Evolutionary conservation across 2,888 invertebrate genomes (phyloP).

Genomic region (Tineola bisselliella): DNA sequence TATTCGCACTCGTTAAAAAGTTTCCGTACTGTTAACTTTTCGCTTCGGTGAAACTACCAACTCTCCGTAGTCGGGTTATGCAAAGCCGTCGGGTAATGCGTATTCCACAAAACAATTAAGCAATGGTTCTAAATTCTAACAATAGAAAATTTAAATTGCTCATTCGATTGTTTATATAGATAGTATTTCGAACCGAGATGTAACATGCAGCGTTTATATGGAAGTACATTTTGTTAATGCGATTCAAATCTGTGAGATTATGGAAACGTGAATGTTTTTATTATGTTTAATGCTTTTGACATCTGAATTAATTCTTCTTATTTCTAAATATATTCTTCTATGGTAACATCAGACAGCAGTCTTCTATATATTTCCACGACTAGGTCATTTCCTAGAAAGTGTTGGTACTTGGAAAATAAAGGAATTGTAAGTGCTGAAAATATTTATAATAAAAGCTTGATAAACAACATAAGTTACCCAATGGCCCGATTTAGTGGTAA

Average conservation of each 20-base stretch:
- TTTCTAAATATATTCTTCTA: no score
- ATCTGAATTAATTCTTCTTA: background rate
- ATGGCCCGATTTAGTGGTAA: background rate
- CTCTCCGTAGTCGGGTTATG: conserved; percentile 4
- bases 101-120: background rate
- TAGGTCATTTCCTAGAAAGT: no score
- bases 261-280: background rate
- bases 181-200: background rate
- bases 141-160: background rate
- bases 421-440: no score
- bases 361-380: no score
- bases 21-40: background rate
- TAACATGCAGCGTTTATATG: background rate
- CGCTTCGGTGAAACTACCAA: conserved; percentile 1
- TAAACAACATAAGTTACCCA: background rate
- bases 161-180: background rate
- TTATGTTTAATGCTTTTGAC: background rate
- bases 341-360: no score
- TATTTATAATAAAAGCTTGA: no score
- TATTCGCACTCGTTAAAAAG: conserved; percentile 5
- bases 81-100: background rate
- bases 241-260: background rate
- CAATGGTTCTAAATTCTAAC: background rate
- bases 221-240: background rate
- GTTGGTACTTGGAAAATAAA: no score